These are phyloP conservation scores for Drosophila ironensis DNA, from an alignment of 1,140 invertebrate species.

Conservation along the genomic window DNA sequence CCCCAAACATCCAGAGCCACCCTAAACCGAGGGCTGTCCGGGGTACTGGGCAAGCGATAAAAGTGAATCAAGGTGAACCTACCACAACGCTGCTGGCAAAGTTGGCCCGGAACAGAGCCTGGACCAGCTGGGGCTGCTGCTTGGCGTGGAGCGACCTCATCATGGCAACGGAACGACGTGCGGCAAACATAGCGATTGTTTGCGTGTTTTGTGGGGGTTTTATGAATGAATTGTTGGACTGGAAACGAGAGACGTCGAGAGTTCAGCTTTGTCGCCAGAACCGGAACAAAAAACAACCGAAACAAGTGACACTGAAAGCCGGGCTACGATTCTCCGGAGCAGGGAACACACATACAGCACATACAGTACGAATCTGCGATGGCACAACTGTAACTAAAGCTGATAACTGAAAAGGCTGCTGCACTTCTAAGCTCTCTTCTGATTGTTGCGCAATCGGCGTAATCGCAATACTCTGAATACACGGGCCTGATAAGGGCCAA, in stretches of 20 bases:
- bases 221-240: constrained; percentile 48
- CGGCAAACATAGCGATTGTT: constrained; percentile 57
- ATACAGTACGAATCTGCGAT: constrained; percentile 1
- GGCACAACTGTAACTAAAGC: constrained; percentile 43
- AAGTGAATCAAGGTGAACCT: constrained; percentile 26
- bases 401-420: constrained; percentile 33
- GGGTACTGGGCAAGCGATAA: background rate
- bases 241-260: constrained; percentile 26
- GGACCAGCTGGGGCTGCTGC: constrained; percentile 19
- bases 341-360: background rate
- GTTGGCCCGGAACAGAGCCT: constrained; percentile 42
- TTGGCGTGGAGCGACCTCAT: constrained; percentile 33
- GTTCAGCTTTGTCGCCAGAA: constrained; percentile 27
- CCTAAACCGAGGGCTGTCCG: background rate
- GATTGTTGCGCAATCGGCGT: constrained; percentile 61
- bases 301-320: constrained; percentile 22
- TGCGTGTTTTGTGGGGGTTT: constrained; percentile 9
- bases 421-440: background rate
- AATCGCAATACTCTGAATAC: constrained; percentile 39
- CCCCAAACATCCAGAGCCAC: too few relatives aligned
- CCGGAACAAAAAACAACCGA: constrained; percentile 4
- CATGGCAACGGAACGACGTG: constrained; percentile 44
- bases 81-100: constrained; percentile 56
- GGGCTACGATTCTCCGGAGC: constrained; percentile 4
- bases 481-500: constrained; percentile 46